These are phyloP conservation scores for Chloroclystis v-ata DNA, from an alignment of 2,888 invertebrate species.

Conservation along the genomic window DNA sequence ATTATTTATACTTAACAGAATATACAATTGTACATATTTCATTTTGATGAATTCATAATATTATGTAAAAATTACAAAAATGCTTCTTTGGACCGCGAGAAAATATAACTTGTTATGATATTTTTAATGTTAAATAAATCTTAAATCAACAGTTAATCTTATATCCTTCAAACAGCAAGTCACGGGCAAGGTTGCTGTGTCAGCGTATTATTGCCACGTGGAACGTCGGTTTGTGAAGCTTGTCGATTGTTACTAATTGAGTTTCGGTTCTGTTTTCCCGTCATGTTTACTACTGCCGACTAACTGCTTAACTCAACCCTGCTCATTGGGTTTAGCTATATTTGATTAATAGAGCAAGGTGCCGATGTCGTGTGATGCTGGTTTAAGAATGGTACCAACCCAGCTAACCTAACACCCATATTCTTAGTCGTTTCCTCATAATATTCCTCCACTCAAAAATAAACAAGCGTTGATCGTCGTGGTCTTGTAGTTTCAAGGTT, in stretches of 20 bases:
- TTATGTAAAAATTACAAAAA: no score
- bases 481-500: no score
- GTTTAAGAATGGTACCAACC: no score
- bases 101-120: not conserved
- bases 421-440: no score
- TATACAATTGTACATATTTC: no score
- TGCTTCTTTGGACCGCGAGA: no score
- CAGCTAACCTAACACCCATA: no score
- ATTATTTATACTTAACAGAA: no score
- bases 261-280: constrained; percentile 1
- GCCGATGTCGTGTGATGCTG: no score
- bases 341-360: not conserved
- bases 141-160: not conserved
- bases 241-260: constrained; percentile 3
- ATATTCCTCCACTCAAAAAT: no score
- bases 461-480: no score
- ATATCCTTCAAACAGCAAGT: not conserved
- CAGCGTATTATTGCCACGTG: not conserved
- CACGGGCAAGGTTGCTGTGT: not conserved
- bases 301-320: not conserved
- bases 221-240: not conserved
- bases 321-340: not conserved
- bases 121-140: not conserved
- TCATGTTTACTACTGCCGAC: not conserved
- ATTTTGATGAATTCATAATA: no score